Evolutionary conservation across 2,888 invertebrate genomes (phyloP), one percentile per base, ranked within the genome.

Genomic region (Clunio marinus): DNA sequence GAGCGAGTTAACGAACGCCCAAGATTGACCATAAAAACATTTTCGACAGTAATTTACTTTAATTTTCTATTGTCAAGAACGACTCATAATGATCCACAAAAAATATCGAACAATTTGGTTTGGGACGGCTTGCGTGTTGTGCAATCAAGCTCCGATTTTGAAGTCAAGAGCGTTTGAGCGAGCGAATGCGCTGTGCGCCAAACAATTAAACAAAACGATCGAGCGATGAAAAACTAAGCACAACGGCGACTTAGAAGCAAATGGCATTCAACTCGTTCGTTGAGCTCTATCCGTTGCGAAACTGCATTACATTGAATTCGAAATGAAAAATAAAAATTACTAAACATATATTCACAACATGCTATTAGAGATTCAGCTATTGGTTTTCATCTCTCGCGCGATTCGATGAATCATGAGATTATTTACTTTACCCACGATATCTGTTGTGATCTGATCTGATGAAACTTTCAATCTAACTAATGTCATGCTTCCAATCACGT

Each of bases 261-360:
- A 65, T 46, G 63, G 63, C 63, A 65, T 65, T 65, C 46, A 65
- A 22, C 17, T 22, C 63, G 63, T 45, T 65, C 45, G 37, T 65
- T 65, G 63, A 65, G 63, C 63, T 46, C 46, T 8, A 17, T 20
- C 28, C 27, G 27, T 65, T 65, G 63, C 27, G 63, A 65, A 65
- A 65, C 51, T 65, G 63, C 63, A 65, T 65, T 46, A 41, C 63
- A 65, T 65, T 65, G 63, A 65, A 63, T 51, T 22, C 51, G 10
- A 41, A 41, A 51, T 51, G 41, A 41, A n/a, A 22, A 22, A 51
- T 22, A 32, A 32, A 32, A 32, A 32, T n/a, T n/a, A n/a, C n/a
- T n/a, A n/a, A n/a, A n/a, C n/a, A n/a, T n/a, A 51, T 45, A 22
- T 17, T 51, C 2, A 22, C 8, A 15, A 22, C 51, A 51, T 51